Percentiles rank a stretch among this genome's conserved stretches.
Conservation (phyloP, 1,140 invertebrate species). For the Zaprionus ornatus region DNA sequence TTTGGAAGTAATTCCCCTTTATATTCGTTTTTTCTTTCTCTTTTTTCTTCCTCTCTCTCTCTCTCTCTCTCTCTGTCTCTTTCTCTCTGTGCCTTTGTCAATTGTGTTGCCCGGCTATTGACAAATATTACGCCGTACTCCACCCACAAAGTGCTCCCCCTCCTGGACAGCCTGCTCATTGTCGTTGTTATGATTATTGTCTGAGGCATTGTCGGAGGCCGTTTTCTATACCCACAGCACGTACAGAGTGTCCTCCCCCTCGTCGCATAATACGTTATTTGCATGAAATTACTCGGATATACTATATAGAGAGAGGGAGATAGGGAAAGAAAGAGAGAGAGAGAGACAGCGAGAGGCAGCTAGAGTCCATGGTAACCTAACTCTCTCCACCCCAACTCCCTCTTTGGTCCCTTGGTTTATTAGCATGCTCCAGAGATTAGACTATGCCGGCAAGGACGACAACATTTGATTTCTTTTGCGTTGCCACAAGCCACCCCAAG, state of each 20-base stretch:
- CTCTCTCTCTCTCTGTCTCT: neutral
- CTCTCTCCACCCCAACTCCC: conserved; percentile 7
- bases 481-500: conserved; percentile 50
- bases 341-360: neutral
- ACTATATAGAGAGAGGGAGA: neutral
- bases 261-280: conserved; percentile 76
- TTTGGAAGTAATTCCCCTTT: neutral
- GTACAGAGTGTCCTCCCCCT: conserved; percentile 48
- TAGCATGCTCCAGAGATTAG: conserved; percentile 81
- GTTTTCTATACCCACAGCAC: conserved; percentile 76
- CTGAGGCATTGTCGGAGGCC: conserved; percentile 56
- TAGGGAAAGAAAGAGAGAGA: neutral
- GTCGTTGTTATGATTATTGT: conserved; percentile 76
- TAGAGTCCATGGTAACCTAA: neutral
- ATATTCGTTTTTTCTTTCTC: conserved; percentile 6
- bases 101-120: conserved; percentile 76
- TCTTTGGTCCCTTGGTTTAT: conserved; percentile 61
- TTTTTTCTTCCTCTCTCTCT: neutral
- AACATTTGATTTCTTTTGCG: conserved; percentile 78
- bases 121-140: conserved; percentile 66
- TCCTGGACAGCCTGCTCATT: conserved; percentile 19
- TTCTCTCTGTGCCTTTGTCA: conserved; percentile 46
- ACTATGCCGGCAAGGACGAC: conserved; percentile 74
- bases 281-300: conserved; percentile 74
- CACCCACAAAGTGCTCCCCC: neutral